Conservation (phyloP, 2,113 vertebrate genomes). For the Pomatostomus ruficeps region DNA sequence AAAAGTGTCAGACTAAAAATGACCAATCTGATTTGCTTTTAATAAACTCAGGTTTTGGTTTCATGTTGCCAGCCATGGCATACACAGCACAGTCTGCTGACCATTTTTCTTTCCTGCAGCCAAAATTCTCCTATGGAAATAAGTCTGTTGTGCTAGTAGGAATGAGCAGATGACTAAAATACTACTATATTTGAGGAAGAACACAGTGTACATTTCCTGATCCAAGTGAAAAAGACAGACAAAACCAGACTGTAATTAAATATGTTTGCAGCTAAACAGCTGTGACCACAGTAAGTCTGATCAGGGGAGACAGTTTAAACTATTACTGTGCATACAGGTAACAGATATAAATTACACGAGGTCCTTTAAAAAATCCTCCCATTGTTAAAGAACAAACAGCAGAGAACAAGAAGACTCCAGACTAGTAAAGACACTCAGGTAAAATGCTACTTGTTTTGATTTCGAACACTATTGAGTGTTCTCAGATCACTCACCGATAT, state of each 20-base stretch:
- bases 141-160: neutral
- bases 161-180: neutral
- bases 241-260: neutral
- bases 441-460: neutral
- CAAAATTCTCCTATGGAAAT: neutral
- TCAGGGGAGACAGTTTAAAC: neutral
- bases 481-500: neutral
- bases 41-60: neutral
- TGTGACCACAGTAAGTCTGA: neutral
- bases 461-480: neutral
- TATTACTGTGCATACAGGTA: neutral
- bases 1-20: neutral
- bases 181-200: neutral
- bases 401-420: neutral
- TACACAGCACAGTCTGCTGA: neutral
- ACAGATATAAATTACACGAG: neutral
- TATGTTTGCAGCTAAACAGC: neutral
- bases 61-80: neutral
- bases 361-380: neutral
- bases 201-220: neutral
- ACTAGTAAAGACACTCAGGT: neutral
- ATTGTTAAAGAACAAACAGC: neutral
- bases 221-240: neutral
- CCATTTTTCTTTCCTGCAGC: neutral
- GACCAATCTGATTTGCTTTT: neutral